A percentile compares a stretch with the other conserved stretches of the same genome.
Conservation (phyloP, 2,797 vertebrate genomes). For the Tenualosa thibaudeaui region DNA sequence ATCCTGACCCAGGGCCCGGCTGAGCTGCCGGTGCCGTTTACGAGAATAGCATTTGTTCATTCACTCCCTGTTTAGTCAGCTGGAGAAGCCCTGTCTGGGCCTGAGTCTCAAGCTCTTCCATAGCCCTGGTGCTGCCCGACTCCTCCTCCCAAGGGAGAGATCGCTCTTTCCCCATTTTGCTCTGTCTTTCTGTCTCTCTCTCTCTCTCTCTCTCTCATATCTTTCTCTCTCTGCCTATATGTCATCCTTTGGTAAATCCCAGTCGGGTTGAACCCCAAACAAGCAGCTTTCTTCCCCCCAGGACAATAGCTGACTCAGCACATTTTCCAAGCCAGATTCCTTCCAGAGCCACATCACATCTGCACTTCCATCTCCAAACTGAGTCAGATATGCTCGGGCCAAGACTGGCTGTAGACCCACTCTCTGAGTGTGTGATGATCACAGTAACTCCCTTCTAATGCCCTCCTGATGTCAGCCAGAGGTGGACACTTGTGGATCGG, state of each 20-base stretch:
- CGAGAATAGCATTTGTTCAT: conserved; percentile 52
- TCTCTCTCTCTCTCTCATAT: neutral
- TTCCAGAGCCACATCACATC: neutral
- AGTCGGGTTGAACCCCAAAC: neutral
- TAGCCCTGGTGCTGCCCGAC: neutral
- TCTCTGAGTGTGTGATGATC: no score
- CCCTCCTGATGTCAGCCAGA: no score
- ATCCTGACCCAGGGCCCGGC: conserved; percentile 33
- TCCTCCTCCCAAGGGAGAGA: neutral
- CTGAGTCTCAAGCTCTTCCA: neutral
- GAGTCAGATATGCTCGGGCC: neutral
- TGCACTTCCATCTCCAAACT: neutral
- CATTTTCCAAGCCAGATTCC: neutral
- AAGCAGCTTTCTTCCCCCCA: neutral
- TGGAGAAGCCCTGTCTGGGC: conserved; percentile 48
- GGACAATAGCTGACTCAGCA: neutral
- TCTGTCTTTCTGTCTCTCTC: neutral
- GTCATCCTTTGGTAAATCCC: neutral
- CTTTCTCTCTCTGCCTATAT: neutral
- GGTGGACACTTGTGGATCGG: no score
- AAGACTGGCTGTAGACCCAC: no score
- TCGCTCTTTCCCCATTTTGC: neutral
- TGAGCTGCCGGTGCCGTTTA: conserved; percentile 56
- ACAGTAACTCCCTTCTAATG: no score
- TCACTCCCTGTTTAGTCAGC: conserved; percentile 68